Evolutionary conservation across 2,888 invertebrate species (phyloP), one percentile per base, ranked within the genome.

Genomic region (Ochropleura leucogaster): DNA sequence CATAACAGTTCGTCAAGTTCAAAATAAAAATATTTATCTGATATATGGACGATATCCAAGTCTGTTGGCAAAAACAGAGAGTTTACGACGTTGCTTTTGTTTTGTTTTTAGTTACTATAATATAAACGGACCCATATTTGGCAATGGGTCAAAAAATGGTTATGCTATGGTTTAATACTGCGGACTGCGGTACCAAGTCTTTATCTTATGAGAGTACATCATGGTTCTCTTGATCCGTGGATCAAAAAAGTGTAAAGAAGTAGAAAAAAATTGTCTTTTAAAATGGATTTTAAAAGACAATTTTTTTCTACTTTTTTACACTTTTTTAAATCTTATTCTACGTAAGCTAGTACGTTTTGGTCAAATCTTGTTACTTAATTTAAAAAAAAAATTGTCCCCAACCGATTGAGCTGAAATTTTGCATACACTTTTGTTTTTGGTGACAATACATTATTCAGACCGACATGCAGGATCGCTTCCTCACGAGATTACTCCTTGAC

Each of bases 11-110:
- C 55, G 67, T 80, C 68, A 73, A 72, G 62, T 70, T 49, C 62
- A 80, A 80, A 76, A 83, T 73, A 83, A 69, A 76, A 76, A 69
- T 62, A 65, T 46, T 59, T 66, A 77, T 66, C 42, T 69, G 59
- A 69, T 74, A 63, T 72, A 83, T 85, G 87, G 83, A 80, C 72
- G 57, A 65, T 78, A 72, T 82, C 85, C 87, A 87, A 84, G 75
- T 79, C 72, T 72, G 67, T 81, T 80, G 84, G 82, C 80, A 77
- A 80, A 85, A 80, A 82, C 83, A 77, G 51, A 69, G 49, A 79
- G 74, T 77, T 85, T 83, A 85, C 71, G 75, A 83, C 72, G 85
- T 79, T 77, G 59, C 51, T 59, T 66, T 72, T 72, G 70, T 80
- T 78, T 74, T 77, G 67, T 76, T 79, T 77, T 81, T 85, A 74